A percentile compares a stretch with the other conserved stretches of the same genome.
These are phyloP conservation scores for Paracentrotus lividus DNA, from an alignment of 53 echinoderm and acorn worm species.

Conservation along the genomic window DNA sequence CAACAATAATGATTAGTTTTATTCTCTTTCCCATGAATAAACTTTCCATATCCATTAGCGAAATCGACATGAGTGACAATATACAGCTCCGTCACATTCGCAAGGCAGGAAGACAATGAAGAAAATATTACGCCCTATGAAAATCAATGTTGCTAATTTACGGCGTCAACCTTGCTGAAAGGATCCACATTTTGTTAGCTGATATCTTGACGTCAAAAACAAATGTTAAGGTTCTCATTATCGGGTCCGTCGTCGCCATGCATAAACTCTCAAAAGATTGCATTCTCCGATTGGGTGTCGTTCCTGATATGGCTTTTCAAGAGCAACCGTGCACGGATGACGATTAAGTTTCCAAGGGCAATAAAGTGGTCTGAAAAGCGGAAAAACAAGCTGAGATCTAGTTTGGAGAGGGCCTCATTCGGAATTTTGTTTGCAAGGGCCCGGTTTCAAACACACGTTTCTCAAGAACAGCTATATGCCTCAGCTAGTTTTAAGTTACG, in stretches of 20 bases:
- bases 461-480: not conserved
- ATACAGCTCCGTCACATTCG: not conserved
- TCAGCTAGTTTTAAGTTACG: too few relatives aligned
- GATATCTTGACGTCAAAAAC: not conserved
- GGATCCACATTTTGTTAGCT: constrained; percentile 16
- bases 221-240: not conserved
- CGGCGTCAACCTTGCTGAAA: not conserved
- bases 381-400: not conserved
- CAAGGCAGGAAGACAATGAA: not conserved
- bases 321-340: not conserved
- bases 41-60: not conserved
- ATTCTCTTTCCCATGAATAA: not conserved
- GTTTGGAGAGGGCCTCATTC: not conserved
- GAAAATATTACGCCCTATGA: not conserved
- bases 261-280: not conserved
- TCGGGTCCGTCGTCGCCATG: not conserved
- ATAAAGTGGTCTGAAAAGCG: constrained; percentile 18
- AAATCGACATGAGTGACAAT: not conserved
- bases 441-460: not conserved
- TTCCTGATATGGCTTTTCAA: not conserved
- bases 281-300: not conserved
- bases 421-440: not conserved
- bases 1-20: not conserved
- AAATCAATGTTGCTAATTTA: not conserved
- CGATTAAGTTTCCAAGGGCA: not conserved